Percentiles rank a stretch among this genome's conserved stretches.
Conservation (phyloP, 2,797 vertebrate genomes). For the Ptychobarbus kaznakovi region DNA sequence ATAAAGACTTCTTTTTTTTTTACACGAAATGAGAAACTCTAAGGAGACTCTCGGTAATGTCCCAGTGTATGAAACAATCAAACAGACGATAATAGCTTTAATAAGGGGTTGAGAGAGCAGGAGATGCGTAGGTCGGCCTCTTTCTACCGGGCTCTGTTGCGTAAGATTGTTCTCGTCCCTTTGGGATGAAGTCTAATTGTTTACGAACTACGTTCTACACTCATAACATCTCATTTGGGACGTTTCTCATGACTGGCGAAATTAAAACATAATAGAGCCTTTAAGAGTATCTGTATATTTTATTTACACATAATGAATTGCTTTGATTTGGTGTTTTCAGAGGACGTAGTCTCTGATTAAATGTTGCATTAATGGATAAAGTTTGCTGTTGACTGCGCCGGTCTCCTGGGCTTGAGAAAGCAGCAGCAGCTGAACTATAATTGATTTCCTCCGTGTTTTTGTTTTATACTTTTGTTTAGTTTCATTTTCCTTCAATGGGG, state of each 20-base stretch:
- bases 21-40: constrained; percentile 32
- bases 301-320: constrained; percentile 67
- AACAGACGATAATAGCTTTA: constrained; percentile 55
- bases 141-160: constrained; percentile 12
- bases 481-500: constrained; percentile 40
- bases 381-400: constrained; percentile 54
- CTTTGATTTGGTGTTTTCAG: constrained; percentile 60
- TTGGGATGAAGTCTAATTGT: constrained; percentile 59
- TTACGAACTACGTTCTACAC: constrained; percentile 59
- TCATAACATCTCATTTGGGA: constrained; percentile 58
- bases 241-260: constrained; percentile 48
- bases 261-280: constrained; percentile 64
- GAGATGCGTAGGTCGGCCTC: constrained; percentile 43
- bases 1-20: constrained; percentile 35
- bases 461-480: constrained; percentile 46
- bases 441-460: constrained; percentile 57
- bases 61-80: constrained; percentile 52
- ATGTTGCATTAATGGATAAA: constrained; percentile 63
- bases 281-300: constrained; percentile 64
- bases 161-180: constrained; percentile 55
- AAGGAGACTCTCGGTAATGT: background rate
- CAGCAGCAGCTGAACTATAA: constrained; percentile 38
- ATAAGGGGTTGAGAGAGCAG: constrained; percentile 51
- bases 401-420: constrained; percentile 23
- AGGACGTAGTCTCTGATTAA: constrained; percentile 55